These are phyloP conservation scores for Temnopleurus reevesii DNA, from an alignment of 53 echinoderm and acorn worm species.

Conservation along the genomic window DNA sequence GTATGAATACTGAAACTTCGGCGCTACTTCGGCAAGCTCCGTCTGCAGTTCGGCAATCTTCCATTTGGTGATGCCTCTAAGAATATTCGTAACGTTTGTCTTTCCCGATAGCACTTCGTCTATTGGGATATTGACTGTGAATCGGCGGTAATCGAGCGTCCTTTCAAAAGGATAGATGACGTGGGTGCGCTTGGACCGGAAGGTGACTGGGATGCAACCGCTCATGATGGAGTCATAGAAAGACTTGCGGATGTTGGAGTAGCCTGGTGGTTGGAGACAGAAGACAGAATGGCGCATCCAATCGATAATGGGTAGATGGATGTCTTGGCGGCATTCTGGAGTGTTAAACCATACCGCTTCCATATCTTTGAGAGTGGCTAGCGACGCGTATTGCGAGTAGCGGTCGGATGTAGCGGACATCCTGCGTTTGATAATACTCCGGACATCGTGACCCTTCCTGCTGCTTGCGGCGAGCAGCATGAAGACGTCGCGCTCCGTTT, in stretches of 20 bases:
- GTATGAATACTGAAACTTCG: conserved; percentile 80
- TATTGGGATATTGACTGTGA: conserved; percentile 78
- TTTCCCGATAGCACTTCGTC: conserved; percentile 75
- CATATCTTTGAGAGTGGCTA: conserved; percentile 54
- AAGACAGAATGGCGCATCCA: conserved; percentile 93
- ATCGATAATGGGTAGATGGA: conserved; percentile 73
- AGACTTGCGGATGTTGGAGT: conserved; percentile 79
- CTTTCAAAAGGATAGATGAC: conserved; percentile 85
- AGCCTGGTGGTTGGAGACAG: conserved; percentile 84
- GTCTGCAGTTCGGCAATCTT: conserved; percentile 72
- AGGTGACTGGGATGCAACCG: conserved; percentile 94
- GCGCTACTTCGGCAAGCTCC: conserved; percentile 68
- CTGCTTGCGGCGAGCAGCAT: conserved; percentile 83
- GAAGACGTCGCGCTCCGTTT: conserved; percentile 69
- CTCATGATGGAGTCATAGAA: conserved; percentile 89
- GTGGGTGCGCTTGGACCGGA: conserved; percentile 70
- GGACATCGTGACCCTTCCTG: conserved; percentile 70
- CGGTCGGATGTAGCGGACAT: conserved; percentile 69
- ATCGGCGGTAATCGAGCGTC: conserved; percentile 70
- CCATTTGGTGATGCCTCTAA: conserved; percentile 73
- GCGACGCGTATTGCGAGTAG: conserved; percentile 61
- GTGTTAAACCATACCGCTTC: conserved; percentile 81
- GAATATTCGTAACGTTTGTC: conserved; percentile 61
- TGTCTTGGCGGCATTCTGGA: conserved; percentile 70
- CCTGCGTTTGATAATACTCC: conserved; percentile 71